Base-by-base conservation (phyloP, 2,113 vertebrate species). In the Otus sunia region DNA sequence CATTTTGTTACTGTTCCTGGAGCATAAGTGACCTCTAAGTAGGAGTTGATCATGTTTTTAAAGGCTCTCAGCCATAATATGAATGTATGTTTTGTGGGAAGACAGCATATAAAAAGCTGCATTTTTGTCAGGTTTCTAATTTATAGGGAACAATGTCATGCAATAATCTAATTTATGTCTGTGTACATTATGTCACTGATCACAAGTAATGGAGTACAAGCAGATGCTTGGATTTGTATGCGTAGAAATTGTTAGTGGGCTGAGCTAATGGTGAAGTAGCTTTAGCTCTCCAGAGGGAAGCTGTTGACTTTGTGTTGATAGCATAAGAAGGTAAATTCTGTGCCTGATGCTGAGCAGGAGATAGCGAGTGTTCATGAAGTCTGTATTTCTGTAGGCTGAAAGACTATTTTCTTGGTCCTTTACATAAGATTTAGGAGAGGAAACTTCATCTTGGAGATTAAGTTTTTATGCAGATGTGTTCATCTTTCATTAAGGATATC, bases 51-150 rank as follows among this genome's bases (percentile, higher is more conserved):
- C 63, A 63, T 92, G 26, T 69, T 74, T 93, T 94, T 86, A 90
- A 93, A 88, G 78, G 43, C 83, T 83, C 27, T 90, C 43, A 59
- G 72, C 30, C 25, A 36, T 88, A 86, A 84, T 74, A 71, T 59
- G 83, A 80, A 66, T 84, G 34, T 55, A 32, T 77, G 47, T 50
- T 95, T 80, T 88, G 63, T 49, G 76, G 88, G 75, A 86, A 84
- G 68, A 32, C 23, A 67, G 55, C 3, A 1, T 37, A 88, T 90
- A 88, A 90, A 90, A 87, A 47, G 18, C 64, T 87, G 26, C 5
- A 5, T 82, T 96, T 96, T 96, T 90, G 78, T 87, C 80, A 92
- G 43, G n/a, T 67, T 91, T 83, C 75, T 86, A 47, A 95, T 96
- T 90, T 92, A 90, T 37, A n/a, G 34, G 39, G 79, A 86, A 56